Evolutionary conservation across 2,113 vertebrate genomes (phyloP), one percentile per base, ranked within the genome.

Genomic region (Plectropomus leopardus): DNA sequence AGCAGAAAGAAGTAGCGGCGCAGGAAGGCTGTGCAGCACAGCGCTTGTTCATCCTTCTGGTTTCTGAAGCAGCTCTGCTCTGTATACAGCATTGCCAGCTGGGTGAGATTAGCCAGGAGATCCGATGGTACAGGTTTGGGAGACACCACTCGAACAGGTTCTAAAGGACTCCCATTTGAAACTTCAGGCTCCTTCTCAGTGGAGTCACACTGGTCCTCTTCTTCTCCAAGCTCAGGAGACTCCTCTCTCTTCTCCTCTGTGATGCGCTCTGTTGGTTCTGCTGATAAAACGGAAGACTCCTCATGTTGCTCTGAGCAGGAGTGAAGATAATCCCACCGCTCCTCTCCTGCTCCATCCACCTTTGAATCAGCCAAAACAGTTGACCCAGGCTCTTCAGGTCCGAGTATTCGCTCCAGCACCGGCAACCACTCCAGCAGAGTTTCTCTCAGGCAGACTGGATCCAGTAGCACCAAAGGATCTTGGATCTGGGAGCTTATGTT

Each of bases 1-100:
- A 99, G 83, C 74, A 99, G 95, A 55, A 97, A 98, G 89, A 99
- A 99, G 89, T 96, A 98, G 45, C 87, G 95, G 17, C 61, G 93
- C 64, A 99, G 93, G 86, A 98, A 98, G 1, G 78, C 82, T 3
- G 53, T 45, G 50, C 90, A 88, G 3, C 28, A 72, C 45, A 79
- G 50, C 4, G 61, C 68, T 60, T 58, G 28, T 34, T 66, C 84
- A 16, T 57, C 44, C 65, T 53, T 42, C 16, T 53, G 76, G 10
- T 83, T 84, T 32, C 73, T 82, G 34, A 98, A 95, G 47, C 96
- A 95, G 67, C 70, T 76, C 83, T 98, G 84, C 84, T 99, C 98
- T 68, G 97, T 90, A 84, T 96, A 97, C 40, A 99, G 89, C 0
- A 96, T 96, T 30, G 95, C 93, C 86, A 99, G 51, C 73, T 96